These are phyloP conservation scores for Neoscelio sp. DNA, from an alignment of 2,888 invertebrate species.

Conservation along the genomic window DNA sequence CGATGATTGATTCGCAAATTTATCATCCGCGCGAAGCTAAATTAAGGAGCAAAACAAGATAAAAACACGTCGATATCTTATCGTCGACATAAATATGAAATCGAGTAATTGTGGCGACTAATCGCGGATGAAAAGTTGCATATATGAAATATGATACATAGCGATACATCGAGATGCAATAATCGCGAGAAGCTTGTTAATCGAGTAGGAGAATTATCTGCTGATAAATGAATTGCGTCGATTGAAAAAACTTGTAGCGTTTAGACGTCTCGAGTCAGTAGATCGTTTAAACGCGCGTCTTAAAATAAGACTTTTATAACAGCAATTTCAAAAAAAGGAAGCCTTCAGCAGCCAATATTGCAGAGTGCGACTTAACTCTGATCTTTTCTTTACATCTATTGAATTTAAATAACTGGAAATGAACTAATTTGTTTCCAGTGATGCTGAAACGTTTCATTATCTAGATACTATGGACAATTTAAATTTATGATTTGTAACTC, in stretches of 20 bases:
- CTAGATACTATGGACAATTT: background rate
- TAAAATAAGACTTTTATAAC: too few species aligned
- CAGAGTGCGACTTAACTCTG: constrained; percentile 77
- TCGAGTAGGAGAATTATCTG: constrained; percentile 9
- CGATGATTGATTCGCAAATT: background rate
- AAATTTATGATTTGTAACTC: too few species aligned
- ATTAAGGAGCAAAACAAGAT: background rate
- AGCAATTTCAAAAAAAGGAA: constrained; percentile 61
- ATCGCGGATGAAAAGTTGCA: constrained; percentile 45
- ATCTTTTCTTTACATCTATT: constrained; percentile 78
- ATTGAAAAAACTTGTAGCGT: too few species aligned
- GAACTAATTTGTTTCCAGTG: constrained; percentile 75
- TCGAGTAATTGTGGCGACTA: constrained; percentile 47
- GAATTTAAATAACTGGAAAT: constrained; percentile 79
- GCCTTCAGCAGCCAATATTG: constrained; percentile 78
- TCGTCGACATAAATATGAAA: constrained; percentile 42
- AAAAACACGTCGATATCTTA: constrained; percentile 32
- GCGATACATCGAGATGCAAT: constrained; percentile 1
- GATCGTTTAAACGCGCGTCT: too few species aligned
- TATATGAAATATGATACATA: constrained; percentile 41
- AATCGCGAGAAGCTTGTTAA: constrained; percentile 1
- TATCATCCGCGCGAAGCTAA: constrained; percentile 14
- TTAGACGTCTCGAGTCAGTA: too few species aligned
- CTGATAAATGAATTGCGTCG: constrained; percentile 22
- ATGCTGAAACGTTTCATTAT: constrained; percentile 64